Evolutionary conservation across 2,797 vertebrate genomes (phyloP), one percentile per base, ranked within the genome.

Genomic region (Vireo griseus): DNA sequence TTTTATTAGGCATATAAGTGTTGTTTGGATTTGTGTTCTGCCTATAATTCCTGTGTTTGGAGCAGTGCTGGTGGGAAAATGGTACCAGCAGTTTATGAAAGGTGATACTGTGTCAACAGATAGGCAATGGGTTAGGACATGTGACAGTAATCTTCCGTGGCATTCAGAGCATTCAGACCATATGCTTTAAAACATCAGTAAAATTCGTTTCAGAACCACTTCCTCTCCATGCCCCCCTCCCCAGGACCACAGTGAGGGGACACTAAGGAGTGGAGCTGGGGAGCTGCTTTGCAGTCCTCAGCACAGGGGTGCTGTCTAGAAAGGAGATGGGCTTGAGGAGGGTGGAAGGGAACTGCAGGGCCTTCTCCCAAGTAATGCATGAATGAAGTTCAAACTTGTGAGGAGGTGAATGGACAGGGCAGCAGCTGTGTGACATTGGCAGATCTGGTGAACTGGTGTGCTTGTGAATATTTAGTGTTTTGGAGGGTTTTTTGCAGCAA

Each of bases 31-130:
- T 88, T 94, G 59, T 83, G 86, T 96, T 72, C 92, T 86, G 50
- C 63, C 72, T 79, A 2, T 92, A 86, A 81, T 93, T 96, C 69
- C 74, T 77, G n/a, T 94, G 81, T 96, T 97, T 80, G 87, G 89
- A 94, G 57, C 85, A 67, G 73, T 39, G 59, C 73, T 94, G 95
- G 39, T 84, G 72, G 92, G 87, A 94, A 95, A 97, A 96, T 83
- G 63, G 80, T 94, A 94, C 89, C 89, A 96, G 91, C 86, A 76
- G 68, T 95, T 95, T 94, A 83, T 89, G 95, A 95, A 97, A 97
- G 92, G 88, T 96, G 81, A 94, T 94, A 95, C 90, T 87, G 17
- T 93, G 90, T 83, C 78, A 95, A 85, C 83, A 96, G 86, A 94
- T 77, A 86, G 65, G 72, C 81, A 67, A 4, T 84, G 86, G 37